Conservation (phyloP, 2,113 vertebrate species). For the Microcebus tavaratra region DNA sequence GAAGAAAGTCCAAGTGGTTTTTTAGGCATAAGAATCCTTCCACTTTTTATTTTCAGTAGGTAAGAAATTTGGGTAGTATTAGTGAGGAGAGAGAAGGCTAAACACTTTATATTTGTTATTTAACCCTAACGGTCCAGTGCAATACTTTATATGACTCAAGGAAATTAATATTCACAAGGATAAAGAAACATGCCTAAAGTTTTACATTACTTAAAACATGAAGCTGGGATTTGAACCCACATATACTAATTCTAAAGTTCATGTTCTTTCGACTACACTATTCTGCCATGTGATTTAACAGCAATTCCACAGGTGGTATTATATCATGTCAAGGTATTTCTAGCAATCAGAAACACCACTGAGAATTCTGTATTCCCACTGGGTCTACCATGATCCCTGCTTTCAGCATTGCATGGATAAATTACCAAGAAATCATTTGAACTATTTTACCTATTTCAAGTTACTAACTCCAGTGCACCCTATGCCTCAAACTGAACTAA, state of each 20-base stretch:
- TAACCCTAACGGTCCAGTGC: neutral
- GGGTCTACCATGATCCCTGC: no score
- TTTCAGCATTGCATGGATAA: neutral
- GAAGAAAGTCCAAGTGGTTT: neutral
- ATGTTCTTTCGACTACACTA: neutral
- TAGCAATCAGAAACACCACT: neutral
- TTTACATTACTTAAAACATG: neutral
- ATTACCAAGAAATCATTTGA: neutral
- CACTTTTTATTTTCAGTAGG: neutral
- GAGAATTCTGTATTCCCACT: neutral
- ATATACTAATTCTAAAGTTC: neutral
- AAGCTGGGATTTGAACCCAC: neutral
- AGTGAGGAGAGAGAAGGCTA: neutral
- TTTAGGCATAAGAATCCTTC: neutral
- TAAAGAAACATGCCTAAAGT: no score
- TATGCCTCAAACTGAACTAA: no score
- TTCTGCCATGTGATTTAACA: neutral
- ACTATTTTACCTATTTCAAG: neutral
- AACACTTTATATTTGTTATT: neutral
- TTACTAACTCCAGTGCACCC: neutral
- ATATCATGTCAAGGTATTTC: neutral
- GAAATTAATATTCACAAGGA: neutral
- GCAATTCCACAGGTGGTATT: neutral
- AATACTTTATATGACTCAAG: neutral
- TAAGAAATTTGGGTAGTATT: neutral